Evolutionary conservation across 2,113 vertebrate genomes (phyloP), one percentile per base, ranked within the genome.

Genomic region (Galbula dea): DNA sequence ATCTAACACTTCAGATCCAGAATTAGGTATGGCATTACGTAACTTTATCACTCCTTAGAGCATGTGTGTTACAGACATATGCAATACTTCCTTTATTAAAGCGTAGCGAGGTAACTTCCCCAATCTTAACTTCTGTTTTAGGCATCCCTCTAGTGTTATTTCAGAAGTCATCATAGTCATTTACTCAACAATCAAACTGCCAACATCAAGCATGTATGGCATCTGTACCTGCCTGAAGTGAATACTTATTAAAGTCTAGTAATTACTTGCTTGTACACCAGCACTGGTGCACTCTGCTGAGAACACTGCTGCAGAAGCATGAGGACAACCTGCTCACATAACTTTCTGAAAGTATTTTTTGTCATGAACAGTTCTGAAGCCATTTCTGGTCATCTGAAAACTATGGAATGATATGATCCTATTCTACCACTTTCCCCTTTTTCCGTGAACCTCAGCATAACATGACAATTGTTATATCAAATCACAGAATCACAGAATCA

Each of bases 291-390:
- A 26, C 48, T 46, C 61, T 2, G 1, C 9, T 51, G 36, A 86
- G 36, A 52, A 76, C 0, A 0, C 36, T 27, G 43, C 67, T 34
- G 37, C 24, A 34, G 49, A 68, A 57, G 23, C 0, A 5, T 7
- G 18, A 81, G 51, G 43, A 65, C 0, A 5, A 80, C 37, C 37
- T 80, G 26, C 51, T 81, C 23, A 27, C 18, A 15, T 48, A 46
- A 34, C 27, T 58, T 63, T 12, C 62, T 36, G 6, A 24, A 54
- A 37, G 23, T 19, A 18, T 83, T 74, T 68, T 83, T 61, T 43
- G 7, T 45, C 36, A 37, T 32, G 0, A 83, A 43, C 20, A 73
- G 19, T 45, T 75, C 21, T 52, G 39, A 45, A 86, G 34, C 15
- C 7, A 76, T 20, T 65, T 71, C n/a, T 4, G 2, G 32, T 73